Conservation (phyloP, 2,797 vertebrate species). For the Xiphorhynchus erythropygius region DNA sequence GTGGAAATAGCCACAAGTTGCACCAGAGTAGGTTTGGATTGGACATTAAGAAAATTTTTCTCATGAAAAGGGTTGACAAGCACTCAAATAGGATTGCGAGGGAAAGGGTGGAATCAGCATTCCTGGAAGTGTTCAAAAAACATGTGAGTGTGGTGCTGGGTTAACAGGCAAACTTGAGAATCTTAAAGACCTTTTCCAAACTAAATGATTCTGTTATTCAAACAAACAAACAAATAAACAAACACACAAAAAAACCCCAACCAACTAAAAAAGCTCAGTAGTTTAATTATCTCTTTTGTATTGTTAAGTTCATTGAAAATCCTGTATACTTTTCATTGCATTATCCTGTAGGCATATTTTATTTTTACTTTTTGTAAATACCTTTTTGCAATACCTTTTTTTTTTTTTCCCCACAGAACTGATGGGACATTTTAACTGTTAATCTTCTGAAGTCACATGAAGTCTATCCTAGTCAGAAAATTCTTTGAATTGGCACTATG, state of each 20-base stretch:
- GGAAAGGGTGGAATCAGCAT: not conserved
- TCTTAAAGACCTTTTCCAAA: not conserved
- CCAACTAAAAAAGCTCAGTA: accelerated
- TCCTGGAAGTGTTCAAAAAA: not conserved
- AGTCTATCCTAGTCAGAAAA: not conserved
- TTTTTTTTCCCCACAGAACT: not conserved
- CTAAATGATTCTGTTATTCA: not conserved
- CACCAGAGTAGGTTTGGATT: not conserved
- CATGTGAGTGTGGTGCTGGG: accelerated
- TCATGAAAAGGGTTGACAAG: not conserved
- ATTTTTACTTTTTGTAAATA: not conserved
- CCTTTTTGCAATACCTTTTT: not conserved
- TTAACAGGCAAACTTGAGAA: not conserved
- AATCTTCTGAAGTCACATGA: not conserved
- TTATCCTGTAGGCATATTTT: not conserved
- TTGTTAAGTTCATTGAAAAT: not conserved
- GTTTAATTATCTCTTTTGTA: accelerated
- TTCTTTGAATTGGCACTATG: not conserved
- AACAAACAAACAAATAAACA: not conserved
- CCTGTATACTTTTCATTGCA: accelerated
- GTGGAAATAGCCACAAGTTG: not conserved
- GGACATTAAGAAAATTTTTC: not conserved
- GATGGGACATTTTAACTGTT: not conserved
- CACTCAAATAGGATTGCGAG: not conserved
- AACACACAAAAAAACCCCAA: not conserved